phyloP scores from a whole-genome alignment of 2,113 vertebrate species.

The Apodemus sylvaticus region DNA sequence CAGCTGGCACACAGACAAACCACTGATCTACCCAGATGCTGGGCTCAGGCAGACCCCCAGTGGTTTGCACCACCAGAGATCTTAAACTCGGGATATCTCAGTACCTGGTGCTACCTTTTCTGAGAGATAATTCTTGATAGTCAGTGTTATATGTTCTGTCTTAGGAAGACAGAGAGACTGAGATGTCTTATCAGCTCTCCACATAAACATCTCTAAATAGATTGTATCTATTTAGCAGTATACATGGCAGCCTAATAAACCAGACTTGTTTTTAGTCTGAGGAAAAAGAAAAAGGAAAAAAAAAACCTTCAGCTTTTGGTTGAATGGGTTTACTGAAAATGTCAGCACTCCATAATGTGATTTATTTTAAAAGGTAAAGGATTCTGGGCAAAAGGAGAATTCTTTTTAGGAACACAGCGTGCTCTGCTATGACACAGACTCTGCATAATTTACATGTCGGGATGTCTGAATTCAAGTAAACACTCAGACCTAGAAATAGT shows the following conservation, averaged over 20 bases:
- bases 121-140: conserved; percentile 3
- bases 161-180: conserved; percentile 34
- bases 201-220: conserved; percentile 74
- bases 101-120: no score
- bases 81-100: no score
- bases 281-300: not conserved
- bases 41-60: no score
- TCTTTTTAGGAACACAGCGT: conserved; percentile 81
- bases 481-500: conserved; percentile 65
- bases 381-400: conserved; percentile 50
- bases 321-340: conserved; percentile 78
- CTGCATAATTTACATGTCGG: conserved; percentile 64
- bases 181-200: conserved; percentile 63
- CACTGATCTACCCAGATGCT: no score
- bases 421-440: conserved; percentile 73
- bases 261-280: conserved; percentile 70
- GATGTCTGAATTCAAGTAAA: conserved; percentile 71
- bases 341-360: conserved; percentile 79
- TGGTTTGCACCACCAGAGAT: no score
- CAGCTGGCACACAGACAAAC: no score
- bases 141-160: conserved; percentile 25
- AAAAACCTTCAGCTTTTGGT: conserved; percentile 50
- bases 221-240: conserved; percentile 75
- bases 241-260: conserved; percentile 72
- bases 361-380: conserved; percentile 81